A percentile compares a stretch with the other conserved stretches of the same genome.
These are phyloP conservation scores for Shinisaurus crocodilurus DNA, from an alignment of 2,113 vertebrate species.

Conservation along the genomic window DNA sequence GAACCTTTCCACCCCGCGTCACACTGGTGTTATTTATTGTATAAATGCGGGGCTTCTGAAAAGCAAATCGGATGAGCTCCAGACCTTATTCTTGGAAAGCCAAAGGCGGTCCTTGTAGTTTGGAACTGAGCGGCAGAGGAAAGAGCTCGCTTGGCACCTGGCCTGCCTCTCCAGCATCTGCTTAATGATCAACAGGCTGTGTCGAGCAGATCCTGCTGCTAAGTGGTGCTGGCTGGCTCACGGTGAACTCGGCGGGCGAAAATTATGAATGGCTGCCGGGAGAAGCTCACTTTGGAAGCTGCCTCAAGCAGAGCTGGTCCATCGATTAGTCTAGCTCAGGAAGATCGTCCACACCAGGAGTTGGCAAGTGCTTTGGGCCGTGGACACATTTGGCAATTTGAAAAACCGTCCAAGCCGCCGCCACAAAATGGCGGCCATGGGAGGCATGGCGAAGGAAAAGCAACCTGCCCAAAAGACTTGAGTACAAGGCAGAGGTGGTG, in stretches of 20 bases:
- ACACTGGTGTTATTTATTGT: background rate
- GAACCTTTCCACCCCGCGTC: too few relatives aligned
- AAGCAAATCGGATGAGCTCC: background rate
- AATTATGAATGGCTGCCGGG: background rate
- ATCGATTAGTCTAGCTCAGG: too few relatives aligned
- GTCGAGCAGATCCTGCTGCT: background rate
- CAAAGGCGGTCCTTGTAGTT: background rate
- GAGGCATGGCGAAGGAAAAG: too few relatives aligned
- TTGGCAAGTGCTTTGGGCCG: too few relatives aligned
- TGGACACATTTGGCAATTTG: too few relatives aligned
- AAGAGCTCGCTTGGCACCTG: background rate
- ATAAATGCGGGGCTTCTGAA: background rate
- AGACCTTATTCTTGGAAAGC: constrained; percentile 6
- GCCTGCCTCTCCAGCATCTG: background rate
- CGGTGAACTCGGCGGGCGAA: too few relatives aligned
- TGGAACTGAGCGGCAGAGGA: background rate
- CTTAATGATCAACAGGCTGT: background rate
- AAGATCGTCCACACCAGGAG: too few relatives aligned
- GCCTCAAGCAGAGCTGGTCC: background rate
- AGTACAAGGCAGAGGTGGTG: too few relatives aligned
- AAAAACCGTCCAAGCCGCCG: background rate
- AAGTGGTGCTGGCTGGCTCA: background rate
- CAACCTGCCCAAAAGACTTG: too few relatives aligned
- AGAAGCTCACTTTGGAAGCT: background rate
- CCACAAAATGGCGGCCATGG: too few relatives aligned